Conservation (phyloP, 2,113 vertebrate species). For the Chloebia gouldiae region DNA sequence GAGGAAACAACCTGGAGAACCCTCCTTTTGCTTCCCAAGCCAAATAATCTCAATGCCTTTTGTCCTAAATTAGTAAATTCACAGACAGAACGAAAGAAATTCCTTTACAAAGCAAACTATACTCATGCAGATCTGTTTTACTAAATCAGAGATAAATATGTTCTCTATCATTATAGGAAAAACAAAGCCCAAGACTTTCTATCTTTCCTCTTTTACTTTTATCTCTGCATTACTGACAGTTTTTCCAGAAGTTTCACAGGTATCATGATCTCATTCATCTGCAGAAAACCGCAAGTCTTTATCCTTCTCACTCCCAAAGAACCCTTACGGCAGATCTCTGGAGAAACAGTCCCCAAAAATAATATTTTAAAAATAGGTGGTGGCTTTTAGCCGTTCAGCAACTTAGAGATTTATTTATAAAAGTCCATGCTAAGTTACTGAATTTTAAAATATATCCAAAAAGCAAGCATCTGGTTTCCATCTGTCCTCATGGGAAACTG, state of each 20-base stretch:
- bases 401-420: slow-evolving; percentile 50
- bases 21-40: background rate
- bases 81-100: background rate
- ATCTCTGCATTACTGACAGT: background rate
- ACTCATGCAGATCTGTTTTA: background rate
- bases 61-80: background rate
- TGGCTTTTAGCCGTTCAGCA: slow-evolving; percentile 23
- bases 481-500: slow-evolving; percentile 47
- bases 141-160: background rate
- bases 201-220: background rate
- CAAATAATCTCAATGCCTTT: background rate
- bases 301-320: background rate
- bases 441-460: slow-evolving; percentile 47
- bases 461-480: slow-evolving; percentile 69
- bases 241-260: background rate
- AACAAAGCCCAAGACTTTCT: background rate
- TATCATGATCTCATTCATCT: background rate
- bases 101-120: background rate
- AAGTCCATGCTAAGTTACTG: slow-evolving; percentile 26
- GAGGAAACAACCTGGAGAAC: background rate
- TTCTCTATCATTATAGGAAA: background rate
- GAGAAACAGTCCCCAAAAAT: background rate
- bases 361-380: slow-evolving; percentile 27
- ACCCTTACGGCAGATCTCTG: background rate
- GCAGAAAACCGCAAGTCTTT: background rate